phyloP scores from a whole-genome alignment of 2,113 vertebrate species.

The Toxotes jaculatrix region DNA sequence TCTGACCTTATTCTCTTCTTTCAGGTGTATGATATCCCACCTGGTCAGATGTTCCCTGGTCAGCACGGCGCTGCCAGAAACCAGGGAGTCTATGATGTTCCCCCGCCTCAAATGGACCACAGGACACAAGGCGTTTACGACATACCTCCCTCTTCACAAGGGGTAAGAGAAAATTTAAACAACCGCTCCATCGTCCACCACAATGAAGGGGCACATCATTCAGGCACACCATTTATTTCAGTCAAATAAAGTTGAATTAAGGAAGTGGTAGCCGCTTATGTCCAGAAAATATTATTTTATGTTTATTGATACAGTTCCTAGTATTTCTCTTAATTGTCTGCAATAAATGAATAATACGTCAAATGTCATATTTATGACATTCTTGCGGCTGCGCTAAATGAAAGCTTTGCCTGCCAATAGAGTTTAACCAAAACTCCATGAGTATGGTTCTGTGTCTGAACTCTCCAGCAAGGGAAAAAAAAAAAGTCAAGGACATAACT shows the following conservation, averaged over 20 bases:
- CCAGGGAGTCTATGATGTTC: constrained; percentile 92
- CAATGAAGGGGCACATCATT: constrained; percentile 13
- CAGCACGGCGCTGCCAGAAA: constrained; percentile 79
- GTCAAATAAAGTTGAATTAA: constrained; percentile 23
- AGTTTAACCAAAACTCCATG: constrained; percentile 60
- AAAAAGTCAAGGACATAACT: constrained; percentile 67
- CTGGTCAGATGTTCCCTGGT: constrained; percentile 82
- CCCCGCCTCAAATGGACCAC: constrained; percentile 86
- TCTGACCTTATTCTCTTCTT: background rate
- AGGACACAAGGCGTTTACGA: constrained; percentile 79
- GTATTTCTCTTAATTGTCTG: constrained; percentile 67
- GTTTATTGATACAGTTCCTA: constrained; percentile 57
- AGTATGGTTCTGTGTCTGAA: constrained; percentile 54
- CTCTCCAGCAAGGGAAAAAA: constrained; percentile 45
- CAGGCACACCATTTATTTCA: constrained; percentile 4
- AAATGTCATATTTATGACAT: constrained; percentile 72
- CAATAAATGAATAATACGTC: constrained; percentile 66
- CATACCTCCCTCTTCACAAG: constrained; percentile 78
- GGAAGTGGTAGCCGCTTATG: constrained; percentile 31
- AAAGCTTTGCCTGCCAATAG: constrained; percentile 74
- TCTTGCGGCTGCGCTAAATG: constrained; percentile 72
- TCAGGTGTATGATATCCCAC: constrained; percentile 95
- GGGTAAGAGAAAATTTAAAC: constrained; percentile 68
- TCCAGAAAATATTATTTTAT: constrained; percentile 42
- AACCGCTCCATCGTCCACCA: background rate